Conservation (phyloP, 1,140 invertebrate species). For the Hesperophylax magnus region DNA sequence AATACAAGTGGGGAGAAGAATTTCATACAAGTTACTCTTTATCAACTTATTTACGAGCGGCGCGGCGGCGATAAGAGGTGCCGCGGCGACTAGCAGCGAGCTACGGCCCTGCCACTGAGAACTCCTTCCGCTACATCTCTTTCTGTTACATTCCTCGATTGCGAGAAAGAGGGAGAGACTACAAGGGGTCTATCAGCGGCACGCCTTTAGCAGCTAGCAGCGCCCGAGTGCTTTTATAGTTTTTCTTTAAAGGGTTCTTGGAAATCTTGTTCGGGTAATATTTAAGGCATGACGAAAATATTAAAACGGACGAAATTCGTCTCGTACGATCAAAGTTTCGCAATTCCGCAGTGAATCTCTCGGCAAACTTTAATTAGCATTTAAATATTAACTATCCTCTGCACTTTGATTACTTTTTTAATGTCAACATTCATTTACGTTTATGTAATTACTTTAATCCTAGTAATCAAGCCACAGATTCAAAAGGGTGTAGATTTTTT, state of each 20-base stretch:
- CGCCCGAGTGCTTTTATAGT: slow-evolving; percentile 28
- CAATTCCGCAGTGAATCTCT: slow-evolving; percentile 19
- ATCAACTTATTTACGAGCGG: slow-evolving; percentile 42
- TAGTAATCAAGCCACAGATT: no score
- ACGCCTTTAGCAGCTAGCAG: no score
- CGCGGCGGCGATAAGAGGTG: slow-evolving; percentile 32
- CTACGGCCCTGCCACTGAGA: no score
- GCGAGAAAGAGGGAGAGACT: no score
- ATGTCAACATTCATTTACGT: neutral
- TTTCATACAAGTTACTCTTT: slow-evolving; percentile 41
- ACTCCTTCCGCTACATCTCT: no score
- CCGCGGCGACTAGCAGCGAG: neutral
- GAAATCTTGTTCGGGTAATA: slow-evolving; percentile 36
- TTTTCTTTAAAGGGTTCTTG: slow-evolving; percentile 37
- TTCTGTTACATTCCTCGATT: no score
- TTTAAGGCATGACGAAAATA: slow-evolving; percentile 38
- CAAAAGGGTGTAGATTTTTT: no score
- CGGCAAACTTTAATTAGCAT: slow-evolving; percentile 28
- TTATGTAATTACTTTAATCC: no score
- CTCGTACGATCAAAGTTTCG: slow-evolving; percentile 24
- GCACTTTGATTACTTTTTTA: slow-evolving; percentile 26
- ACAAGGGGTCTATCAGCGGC: no score
- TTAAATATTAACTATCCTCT: slow-evolving; percentile 25
- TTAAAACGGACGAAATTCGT: slow-evolving; percentile 24
- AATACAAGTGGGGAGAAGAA: slow-evolving; percentile 20